Conservation (phyloP, 2,888 invertebrate species). For the Apamea sordens region DNA sequence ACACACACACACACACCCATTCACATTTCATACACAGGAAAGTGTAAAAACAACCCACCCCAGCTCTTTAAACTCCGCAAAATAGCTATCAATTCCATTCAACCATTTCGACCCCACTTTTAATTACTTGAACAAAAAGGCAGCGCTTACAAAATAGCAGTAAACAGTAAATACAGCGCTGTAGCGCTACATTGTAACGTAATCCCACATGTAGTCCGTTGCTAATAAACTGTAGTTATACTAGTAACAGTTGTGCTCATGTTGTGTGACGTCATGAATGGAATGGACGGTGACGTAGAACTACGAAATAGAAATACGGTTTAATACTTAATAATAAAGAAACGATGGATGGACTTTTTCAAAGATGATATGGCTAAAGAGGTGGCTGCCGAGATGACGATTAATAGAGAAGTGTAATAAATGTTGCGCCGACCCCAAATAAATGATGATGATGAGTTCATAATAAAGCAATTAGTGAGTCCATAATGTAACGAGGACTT, state of each 20-base stretch:
- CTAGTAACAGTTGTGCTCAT: slow-evolving; percentile 33
- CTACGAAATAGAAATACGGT: neutral
- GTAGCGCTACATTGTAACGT: slow-evolving; percentile 55
- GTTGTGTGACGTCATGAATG: slow-evolving; percentile 49
- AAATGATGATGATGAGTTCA: neutral
- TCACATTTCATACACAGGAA: neutral
- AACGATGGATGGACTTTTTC: neutral
- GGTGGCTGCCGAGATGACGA: neutral
- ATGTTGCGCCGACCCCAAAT: neutral
- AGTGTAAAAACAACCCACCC: neutral
- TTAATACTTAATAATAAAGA: neutral
- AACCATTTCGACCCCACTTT: slow-evolving; percentile 29
- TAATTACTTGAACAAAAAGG: slow-evolving; percentile 56
- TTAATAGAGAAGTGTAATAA: too few species aligned
- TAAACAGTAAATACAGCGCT: slow-evolving; percentile 31
- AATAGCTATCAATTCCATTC: slow-evolving; percentile 26
- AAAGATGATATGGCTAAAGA: neutral
- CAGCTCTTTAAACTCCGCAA: neutral
- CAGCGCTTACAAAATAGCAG: slow-evolving; percentile 49
- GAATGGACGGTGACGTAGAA: slow-evolving; percentile 36
- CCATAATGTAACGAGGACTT: neutral
- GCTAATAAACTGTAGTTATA: slow-evolving; percentile 62
- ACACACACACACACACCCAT: neutral
- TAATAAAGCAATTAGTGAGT: neutral
- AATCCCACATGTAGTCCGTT: slow-evolving; percentile 39